Evolutionary conservation across 1,140 invertebrate species (phyloP), one percentile per base, ranked within the genome.

Genomic region (Periplaneta americana): DNA sequence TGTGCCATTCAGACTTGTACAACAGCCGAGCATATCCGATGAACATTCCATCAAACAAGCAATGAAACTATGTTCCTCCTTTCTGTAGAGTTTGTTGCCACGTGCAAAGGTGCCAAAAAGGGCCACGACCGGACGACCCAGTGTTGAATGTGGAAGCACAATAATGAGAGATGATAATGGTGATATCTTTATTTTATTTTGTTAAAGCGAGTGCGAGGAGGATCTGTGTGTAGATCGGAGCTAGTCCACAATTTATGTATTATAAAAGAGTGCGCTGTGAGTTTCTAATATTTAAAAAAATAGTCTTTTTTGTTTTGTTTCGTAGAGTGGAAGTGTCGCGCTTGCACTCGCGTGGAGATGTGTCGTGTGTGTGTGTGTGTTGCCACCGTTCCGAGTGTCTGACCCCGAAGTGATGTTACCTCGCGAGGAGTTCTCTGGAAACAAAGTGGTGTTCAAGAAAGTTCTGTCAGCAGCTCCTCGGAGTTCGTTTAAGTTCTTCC

Each of bases 101-200:
- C 22, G 76, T 36, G 13, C 15, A 18, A 36, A 78, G 32, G 34
- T 34, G n/a, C 28, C 34, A 78, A 36, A 36, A 22, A 31, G 35
- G 34, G 34, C 34, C 36, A 78, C 13, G 33, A 75, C n/a, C n/a
- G 33, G 36, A 78, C n/a, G 33, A 75, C 33, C n/a, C 33, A 31
- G n/a, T 36, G 76, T 36, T 35, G 36, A 36, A 80, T 80, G 80
- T 80, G 80, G 75, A 74, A 80, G 80, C 80, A 80, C 80, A 80
- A 80, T 80, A 80, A 80, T 33, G 34, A 75, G 28, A 80, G n/a
- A 11, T 75, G 74, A 28, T 75, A n/a, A n/a, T n/a, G n/a, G n/a
- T 66, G 10, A 28, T n/a, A 66, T 66, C 22, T 8, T 66, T 66
- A 28, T 66, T 66, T 66, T 66, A 66, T 66, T 66, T 66, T 66